Evolutionary conservation across 1,140 invertebrate species (phyloP).

Genomic region (Telenomus remus): DNA sequence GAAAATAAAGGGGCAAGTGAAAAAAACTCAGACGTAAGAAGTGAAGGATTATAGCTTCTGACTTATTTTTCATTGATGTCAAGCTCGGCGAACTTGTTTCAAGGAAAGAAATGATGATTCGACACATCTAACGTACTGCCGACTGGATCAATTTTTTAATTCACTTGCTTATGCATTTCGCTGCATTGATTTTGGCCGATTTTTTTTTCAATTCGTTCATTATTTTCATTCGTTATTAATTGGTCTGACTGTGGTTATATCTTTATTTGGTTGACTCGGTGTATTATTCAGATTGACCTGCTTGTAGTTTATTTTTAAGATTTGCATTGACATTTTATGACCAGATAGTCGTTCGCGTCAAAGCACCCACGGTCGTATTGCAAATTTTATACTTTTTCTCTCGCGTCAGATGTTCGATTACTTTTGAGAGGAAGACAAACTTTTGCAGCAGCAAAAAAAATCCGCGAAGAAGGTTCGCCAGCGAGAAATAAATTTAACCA

Average conservation of each 20-base stretch:
- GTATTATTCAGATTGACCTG: too few relatives aligned
- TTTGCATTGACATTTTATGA: too few relatives aligned
- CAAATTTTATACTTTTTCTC: neutral
- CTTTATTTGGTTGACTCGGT: too few relatives aligned
- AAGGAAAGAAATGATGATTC: conserved; percentile 11
- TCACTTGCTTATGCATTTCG: too few relatives aligned
- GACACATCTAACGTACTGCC: conserved; percentile 14
- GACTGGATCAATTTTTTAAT: neutral
- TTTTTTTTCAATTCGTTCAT: too few relatives aligned
- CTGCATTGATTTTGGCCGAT: neutral
- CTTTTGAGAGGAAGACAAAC: conserved; percentile 7
- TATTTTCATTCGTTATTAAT: too few relatives aligned
- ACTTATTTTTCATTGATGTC: conserved; percentile 44
- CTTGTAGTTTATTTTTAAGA: too few relatives aligned
- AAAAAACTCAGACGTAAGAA: conserved; percentile 33
- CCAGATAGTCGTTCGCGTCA: neutral
- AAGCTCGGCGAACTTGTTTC: conserved; percentile 13
- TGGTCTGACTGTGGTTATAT: too few relatives aligned
- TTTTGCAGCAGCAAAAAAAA: neutral
- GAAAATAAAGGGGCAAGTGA: conserved; percentile 20
- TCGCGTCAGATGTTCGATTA: conserved; percentile 21
- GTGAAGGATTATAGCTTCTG: conserved; percentile 42
- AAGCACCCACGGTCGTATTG: neutral
- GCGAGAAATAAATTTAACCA: conserved; percentile 32
- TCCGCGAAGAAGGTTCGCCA: conserved; percentile 18